Evolutionary conservation across 1,140 invertebrate species (phyloP).

Genomic region (Bombus balteatus): DNA sequence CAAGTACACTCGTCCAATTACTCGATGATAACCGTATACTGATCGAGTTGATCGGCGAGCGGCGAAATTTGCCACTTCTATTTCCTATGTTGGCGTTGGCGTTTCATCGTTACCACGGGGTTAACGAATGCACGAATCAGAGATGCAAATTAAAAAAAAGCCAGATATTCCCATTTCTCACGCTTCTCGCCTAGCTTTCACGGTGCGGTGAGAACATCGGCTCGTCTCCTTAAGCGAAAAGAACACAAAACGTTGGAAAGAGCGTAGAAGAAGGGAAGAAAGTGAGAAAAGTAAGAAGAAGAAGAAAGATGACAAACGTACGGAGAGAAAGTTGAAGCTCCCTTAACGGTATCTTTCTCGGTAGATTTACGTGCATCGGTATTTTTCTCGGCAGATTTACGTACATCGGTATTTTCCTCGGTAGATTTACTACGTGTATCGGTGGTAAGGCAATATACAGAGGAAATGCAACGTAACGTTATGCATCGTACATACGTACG

Average conservation of each 20-base stretch:
- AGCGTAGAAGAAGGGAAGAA: background rate
- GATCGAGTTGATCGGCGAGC: no score
- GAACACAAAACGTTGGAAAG: background rate
- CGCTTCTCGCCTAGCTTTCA: slow-evolving; percentile 44
- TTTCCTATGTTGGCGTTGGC: no score
- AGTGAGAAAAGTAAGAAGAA: background rate
- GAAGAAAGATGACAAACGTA: background rate
- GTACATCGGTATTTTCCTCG: no score
- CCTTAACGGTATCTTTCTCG: slow-evolving; percentile 44
- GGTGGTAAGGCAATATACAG: no score
- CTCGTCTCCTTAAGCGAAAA: background rate
- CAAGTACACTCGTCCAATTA: background rate
- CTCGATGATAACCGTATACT: background rate
- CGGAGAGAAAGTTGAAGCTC: slow-evolving; percentile 21
- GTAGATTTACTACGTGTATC: no score
- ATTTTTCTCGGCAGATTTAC: no score
- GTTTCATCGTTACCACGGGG: no score
- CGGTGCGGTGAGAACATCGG: background rate
- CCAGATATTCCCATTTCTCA: background rate
- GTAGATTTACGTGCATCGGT: background rate
- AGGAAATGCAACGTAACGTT: no score
- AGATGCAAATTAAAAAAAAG: background rate
- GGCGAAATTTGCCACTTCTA: background rate
- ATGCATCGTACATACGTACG: no score
- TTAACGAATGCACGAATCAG: background rate